Conservation (phyloP, 2,797 vertebrate species). For the Hoplostethus atlanticus region DNA sequence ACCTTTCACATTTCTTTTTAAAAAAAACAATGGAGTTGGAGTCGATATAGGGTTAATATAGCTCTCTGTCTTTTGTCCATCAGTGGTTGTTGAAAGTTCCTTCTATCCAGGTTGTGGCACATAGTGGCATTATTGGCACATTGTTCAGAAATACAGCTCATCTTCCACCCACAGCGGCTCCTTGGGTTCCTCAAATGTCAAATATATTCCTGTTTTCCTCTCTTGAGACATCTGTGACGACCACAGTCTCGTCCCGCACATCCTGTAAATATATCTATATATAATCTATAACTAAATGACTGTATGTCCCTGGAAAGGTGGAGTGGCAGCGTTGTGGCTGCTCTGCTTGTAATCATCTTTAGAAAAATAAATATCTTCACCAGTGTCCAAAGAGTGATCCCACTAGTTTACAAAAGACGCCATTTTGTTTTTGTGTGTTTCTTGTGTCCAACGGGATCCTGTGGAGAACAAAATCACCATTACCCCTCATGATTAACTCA, state of each 20-base stretch:
- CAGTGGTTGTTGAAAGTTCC: constrained; percentile 77
- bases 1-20: constrained; percentile 79
- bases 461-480: constrained; percentile 76
- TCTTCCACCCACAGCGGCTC: constrained; percentile 74
- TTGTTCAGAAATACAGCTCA: constrained; percentile 92
- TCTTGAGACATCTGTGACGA: constrained; percentile 61
- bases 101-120: constrained; percentile 94
- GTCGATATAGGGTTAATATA: constrained; percentile 83
- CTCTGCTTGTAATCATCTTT: constrained; percentile 84
- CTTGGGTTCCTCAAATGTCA: constrained; percentile 72
- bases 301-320: constrained; percentile 81
- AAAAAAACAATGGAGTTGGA: constrained; percentile 70
- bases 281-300: constrained; percentile 81
- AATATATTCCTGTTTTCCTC: constrained; percentile 52
- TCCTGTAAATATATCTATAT: constrained; percentile 80
- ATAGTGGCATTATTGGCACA: constrained; percentile 99
- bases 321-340: constrained; percentile 84
- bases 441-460: constrained; percentile 95
- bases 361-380: constrained; percentile 99
- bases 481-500: constrained; percentile 40
- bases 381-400: constrained; percentile 88
- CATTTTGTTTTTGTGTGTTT: constrained; percentile 75
- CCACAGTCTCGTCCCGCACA: constrained; percentile 72
- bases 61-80: constrained; percentile 80
- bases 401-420: constrained; percentile 89